Conservation (phyloP, 1,140 invertebrate genomes). For the Drosophila eugracilis region DNA sequence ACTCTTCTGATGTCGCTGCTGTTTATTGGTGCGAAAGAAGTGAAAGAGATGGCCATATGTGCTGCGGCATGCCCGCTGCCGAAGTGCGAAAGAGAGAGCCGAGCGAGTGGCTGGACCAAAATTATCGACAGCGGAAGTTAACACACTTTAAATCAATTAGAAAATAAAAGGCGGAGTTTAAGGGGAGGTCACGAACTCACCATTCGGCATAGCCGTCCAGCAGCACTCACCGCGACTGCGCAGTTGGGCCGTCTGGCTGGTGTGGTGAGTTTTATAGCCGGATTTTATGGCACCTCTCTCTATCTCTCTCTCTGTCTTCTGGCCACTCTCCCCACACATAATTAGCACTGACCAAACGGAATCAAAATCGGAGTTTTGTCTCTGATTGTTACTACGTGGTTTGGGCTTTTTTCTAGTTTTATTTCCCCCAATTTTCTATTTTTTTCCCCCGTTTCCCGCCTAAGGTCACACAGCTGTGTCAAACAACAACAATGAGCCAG, state of each 20-base stretch:
- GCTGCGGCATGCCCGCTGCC: constrained; percentile 9
- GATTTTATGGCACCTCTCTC: constrained; percentile 63
- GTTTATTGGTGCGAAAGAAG: constrained; percentile 77
- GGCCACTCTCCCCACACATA: constrained; percentile 20
- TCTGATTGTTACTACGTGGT: constrained; percentile 34
- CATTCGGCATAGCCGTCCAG: no score
- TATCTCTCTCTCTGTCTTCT: constrained; percentile 8
- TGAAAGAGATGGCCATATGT: constrained; percentile 56
- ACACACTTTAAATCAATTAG: constrained; percentile 84
- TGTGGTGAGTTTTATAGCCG: constrained; percentile 62
- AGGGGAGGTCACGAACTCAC: constrained; percentile 45
- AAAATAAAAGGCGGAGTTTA: constrained; percentile 84
- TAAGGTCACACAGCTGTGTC: constrained; percentile 32
- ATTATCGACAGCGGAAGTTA: constrained; percentile 84
- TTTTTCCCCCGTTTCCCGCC: constrained; percentile 1
- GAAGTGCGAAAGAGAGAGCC: constrained; percentile 52
- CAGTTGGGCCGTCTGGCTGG: constrained; percentile 28
- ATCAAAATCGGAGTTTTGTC: constrained; percentile 15
- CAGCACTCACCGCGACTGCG: constrained; percentile 25
- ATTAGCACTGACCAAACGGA: constrained; percentile 19
- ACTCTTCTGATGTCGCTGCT: constrained; percentile 64
- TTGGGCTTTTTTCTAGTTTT: constrained; percentile 9
- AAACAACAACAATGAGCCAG: constrained; percentile 37
- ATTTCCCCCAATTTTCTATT: constrained; percentile 2
- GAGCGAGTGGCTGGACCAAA: constrained; percentile 62